Base-by-base conservation (phyloP, 2,797 vertebrate genomes). In the Acanthiza pusilla region DNA sequence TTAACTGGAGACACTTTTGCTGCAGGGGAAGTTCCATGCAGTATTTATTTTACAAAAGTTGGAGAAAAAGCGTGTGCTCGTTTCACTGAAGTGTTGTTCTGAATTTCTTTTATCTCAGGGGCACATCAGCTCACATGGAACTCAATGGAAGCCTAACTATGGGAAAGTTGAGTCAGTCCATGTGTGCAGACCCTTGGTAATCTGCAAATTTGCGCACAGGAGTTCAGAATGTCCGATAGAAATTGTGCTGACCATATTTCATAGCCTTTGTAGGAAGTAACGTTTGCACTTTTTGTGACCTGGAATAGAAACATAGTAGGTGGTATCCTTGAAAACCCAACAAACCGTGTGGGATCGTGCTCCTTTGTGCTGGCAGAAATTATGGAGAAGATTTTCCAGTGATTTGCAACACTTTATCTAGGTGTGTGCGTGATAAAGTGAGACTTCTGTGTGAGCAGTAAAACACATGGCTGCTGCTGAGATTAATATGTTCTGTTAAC, bases 261-360 rank as follows among this genome's bases (percentile, higher is more conserved):
- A 30, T 16, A 19, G n/a, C 27, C 26, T 79, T 55, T 50, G 26
- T 17, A 50, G 9, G 5, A 67, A 68, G 45, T 26, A 22, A 21
- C 11, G 11, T 11, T 71, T 42, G 40, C 2, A 1, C 15, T 8
- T 57, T 42, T n/a, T 55, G 11, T 85, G 43, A 53, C 47, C 9
- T 68, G 17, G 50, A 88, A 32, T 13, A 43, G 50, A 25, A 42
- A 68, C 19, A 32, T 2, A 4, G 20, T 29, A 21, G n/a, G 25
- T 22, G 21, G 5, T 12, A 2, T 32, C 25, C 29, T 67, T 60
- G 54, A 68, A 63, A 78, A 34, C 13, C 14, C 38, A 43, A 5
- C 54, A 67, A 53, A 75, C 10, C 5, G 1, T 1, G 10, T 36
- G 38, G 32, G 20, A 57, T 85, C 1, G 0, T 25, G 67, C 15